Percentiles rank a stretch among this genome's conserved stretches.
These are phyloP conservation scores for Zaprionus lachaisei DNA, from an alignment of 1,140 invertebrate genomes.

Conservation along the genomic window DNA sequence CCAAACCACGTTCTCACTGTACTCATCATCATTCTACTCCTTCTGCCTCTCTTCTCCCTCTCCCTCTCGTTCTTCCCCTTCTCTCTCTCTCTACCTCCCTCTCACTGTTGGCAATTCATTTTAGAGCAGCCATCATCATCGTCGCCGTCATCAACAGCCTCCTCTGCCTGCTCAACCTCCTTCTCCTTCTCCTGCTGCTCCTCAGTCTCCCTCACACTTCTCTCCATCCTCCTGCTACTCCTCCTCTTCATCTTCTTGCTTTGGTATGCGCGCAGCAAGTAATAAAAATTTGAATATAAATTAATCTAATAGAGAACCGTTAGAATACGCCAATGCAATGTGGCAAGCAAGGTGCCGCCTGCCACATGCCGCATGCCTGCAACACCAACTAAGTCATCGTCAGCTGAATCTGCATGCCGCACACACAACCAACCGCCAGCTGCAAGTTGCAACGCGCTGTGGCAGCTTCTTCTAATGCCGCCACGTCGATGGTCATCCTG, in stretches of 20 bases:
- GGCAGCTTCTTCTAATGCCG: slow-evolving; percentile 50
- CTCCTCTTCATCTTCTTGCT: slow-evolving; percentile 13
- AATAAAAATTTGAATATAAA: slow-evolving; percentile 85
- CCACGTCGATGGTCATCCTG: slow-evolving; percentile 71
- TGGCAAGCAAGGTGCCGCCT: slow-evolving; percentile 60
- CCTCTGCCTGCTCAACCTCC: not conserved
- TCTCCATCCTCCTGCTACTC: slow-evolving; percentile 19
- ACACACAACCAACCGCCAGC: slow-evolving; percentile 30
- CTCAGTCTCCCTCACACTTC: slow-evolving; percentile 4
- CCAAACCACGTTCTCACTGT: too few species aligned
- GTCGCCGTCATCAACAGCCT: slow-evolving; percentile 14
- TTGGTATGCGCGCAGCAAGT: slow-evolving; percentile 71
- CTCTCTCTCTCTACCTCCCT: not conserved
- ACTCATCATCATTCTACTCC: not conserved
- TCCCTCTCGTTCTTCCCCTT: not conserved
- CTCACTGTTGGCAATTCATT: slow-evolving; percentile 69
- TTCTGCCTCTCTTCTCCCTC: not conserved
- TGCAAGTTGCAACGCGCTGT: not conserved
- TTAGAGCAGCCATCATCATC: slow-evolving; percentile 56
- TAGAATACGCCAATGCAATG: slow-evolving; percentile 59
- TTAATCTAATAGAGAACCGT: slow-evolving; percentile 84
- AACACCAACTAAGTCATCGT: slow-evolving; percentile 76
- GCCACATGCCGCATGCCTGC: slow-evolving; percentile 33
- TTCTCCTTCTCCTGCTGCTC: not conserved
- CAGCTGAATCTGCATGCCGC: slow-evolving; percentile 73